A percentile compares a stretch with the other conserved stretches of the same genome.
Evolutionary conservation across 2,797 vertebrate species (phyloP).

Genomic region (Darevskia mixta): DNA sequence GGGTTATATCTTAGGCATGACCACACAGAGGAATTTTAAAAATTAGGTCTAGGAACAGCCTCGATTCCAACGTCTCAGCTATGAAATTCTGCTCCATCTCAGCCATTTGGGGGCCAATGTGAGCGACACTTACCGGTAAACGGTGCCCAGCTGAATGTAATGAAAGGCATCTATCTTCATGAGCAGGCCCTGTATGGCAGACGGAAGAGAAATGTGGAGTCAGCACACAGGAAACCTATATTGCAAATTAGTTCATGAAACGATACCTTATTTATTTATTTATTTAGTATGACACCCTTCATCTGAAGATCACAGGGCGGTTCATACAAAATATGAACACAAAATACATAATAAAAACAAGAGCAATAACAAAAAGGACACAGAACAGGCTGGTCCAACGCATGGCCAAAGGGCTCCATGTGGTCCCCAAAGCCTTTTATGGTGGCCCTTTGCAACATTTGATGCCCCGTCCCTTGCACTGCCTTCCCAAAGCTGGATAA

Average conservation of each 20-base stretch:
- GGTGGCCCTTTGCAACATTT: no score
- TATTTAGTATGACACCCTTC: no score
- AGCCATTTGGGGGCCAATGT: neutral
- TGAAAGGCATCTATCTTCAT: slow-evolving; percentile 92
- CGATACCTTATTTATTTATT: no score
- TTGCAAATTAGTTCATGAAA: neutral
- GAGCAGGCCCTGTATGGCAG: slow-evolving; percentile 80
- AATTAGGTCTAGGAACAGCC: neutral
- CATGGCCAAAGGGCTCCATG: no score
- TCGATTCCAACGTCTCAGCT: neutral
- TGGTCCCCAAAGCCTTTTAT: no score
- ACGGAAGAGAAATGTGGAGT: neutral
- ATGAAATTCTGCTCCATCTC: neutral
- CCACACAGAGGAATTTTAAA: neutral
- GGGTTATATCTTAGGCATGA: neutral
- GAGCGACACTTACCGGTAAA: slow-evolving; percentile 81
- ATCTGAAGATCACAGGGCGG: no score
- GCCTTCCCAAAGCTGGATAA: no score
- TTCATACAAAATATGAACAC: no score
- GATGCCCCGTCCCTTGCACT: no score
- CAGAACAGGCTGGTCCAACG: no score
- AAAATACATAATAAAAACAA: no score
- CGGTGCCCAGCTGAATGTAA: slow-evolving; percentile 88
- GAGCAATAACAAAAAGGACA: no score
- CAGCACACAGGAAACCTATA: neutral